Percentiles rank a stretch among this genome's conserved stretches.
These are phyloP conservation scores for Semotilus atromaculatus DNA, from an alignment of 2,797 vertebrate genomes.

Conservation along the genomic window DNA sequence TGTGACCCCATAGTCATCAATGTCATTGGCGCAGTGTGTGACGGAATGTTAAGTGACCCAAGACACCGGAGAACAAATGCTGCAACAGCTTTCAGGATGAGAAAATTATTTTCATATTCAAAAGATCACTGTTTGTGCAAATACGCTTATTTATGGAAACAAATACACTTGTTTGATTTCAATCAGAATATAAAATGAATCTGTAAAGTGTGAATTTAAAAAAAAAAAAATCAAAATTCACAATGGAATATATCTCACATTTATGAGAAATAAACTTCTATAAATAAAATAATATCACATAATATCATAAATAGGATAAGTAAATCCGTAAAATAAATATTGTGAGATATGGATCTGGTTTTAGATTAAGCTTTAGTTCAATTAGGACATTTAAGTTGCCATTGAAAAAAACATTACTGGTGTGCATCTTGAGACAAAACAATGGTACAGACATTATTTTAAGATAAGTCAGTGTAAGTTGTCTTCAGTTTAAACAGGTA, in stretches of 20 bases:
- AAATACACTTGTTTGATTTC: not conserved
- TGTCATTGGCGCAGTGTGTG: slow-evolving; percentile 19
- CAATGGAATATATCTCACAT: not conserved
- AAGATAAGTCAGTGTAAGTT: not conserved
- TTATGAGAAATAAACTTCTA: not conserved
- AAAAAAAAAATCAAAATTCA: not conserved
- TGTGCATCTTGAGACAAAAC: not conserved
- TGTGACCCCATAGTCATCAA: slow-evolving; percentile 40
- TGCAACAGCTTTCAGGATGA: not conserved
- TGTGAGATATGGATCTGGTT: not conserved
- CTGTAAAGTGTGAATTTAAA: not conserved
- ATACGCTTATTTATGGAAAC: not conserved
- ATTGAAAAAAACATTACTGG: not conserved
- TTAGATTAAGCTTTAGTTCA: not conserved
- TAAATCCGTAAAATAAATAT: not conserved
- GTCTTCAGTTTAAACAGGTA: not conserved
- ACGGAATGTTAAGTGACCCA: slow-evolving; percentile 19
- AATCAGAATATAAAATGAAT: not conserved
- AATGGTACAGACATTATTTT: not conserved
- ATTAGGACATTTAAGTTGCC: not conserved
- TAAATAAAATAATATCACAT: no score
- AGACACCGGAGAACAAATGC: slow-evolving; percentile 34
- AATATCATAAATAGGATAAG: not conserved
- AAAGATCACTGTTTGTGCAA: slow-evolving; percentile 3
- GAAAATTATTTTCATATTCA: not conserved